A percentile compares a stretch with the other conserved stretches of the same genome.
phyloP scores from a whole-genome alignment of 2,113 vertebrate genomes.

The Rhinolophus sinicus region DNA sequence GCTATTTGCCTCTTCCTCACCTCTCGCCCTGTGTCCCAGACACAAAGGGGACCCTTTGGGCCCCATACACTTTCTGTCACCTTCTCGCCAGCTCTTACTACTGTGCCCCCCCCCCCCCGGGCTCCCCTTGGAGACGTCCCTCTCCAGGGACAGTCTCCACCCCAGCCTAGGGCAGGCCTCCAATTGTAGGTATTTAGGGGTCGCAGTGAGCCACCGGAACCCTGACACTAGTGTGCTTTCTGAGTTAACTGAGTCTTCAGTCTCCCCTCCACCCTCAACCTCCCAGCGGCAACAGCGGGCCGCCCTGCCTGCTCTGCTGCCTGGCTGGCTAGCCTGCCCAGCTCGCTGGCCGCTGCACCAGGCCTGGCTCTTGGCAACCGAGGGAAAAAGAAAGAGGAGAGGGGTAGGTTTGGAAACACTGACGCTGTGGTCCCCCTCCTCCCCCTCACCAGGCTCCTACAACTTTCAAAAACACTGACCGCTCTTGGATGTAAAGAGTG shows the following conservation, averaged over 20 bases:
- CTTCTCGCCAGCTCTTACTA: not conserved
- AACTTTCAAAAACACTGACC: slow-evolving; percentile 78
- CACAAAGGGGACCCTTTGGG: not conserved
- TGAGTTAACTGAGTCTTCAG: not conserved
- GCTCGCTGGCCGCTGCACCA: not conserved
- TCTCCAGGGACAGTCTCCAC: not conserved
- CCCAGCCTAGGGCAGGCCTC: not conserved
- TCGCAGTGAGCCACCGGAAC: not conserved
- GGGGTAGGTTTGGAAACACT: slow-evolving; percentile 69
- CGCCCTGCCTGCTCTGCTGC: not conserved
- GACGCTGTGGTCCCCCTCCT: not conserved
- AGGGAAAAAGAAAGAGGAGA: slow-evolving; percentile 74
- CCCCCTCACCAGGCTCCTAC: slow-evolving; percentile 12
- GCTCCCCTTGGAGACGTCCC: not conserved
- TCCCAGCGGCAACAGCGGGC: not conserved
- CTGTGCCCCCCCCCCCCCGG: not conserved
- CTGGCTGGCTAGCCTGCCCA: not conserved
- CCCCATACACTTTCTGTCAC: not conserved
- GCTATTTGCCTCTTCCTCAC: not conserved
- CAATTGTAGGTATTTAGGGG: not conserved
- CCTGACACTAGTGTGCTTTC: not conserved
- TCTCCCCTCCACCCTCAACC: not conserved
- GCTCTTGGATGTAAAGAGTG: slow-evolving; percentile 79
- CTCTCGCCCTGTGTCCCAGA: not conserved
- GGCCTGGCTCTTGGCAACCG: slow-evolving; percentile 65